phyloP scores from a whole-genome alignment of 2,888 invertebrate genomes.

The Tineola bisselliella region DNA sequence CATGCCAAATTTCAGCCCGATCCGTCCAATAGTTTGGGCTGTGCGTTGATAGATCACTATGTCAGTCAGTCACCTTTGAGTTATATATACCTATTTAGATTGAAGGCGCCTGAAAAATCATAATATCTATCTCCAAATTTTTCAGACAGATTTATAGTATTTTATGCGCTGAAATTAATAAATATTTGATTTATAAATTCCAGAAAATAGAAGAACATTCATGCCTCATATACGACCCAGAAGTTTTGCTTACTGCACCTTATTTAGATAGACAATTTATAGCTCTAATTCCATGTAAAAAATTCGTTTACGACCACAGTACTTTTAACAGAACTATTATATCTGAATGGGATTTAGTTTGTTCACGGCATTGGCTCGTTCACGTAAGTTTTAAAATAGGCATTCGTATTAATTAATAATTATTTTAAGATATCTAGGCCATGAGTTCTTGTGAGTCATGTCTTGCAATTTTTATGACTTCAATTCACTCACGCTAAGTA shows the following conservation, averaged over 20 bases:
- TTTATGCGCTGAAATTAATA: too few species aligned
- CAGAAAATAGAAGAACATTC: conserved; percentile 45
- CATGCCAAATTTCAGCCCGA: too few species aligned
- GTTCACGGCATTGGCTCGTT: conserved; percentile 63
- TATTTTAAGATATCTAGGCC: too few species aligned
- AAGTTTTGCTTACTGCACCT: conserved; percentile 31
- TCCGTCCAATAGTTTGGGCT: too few species aligned
- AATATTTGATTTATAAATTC: conserved; percentile 17
- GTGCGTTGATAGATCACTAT: too few species aligned
- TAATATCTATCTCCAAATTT: too few species aligned
- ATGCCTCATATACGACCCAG: conserved; percentile 54
- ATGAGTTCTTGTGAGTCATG: neutral
- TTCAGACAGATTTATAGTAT: too few species aligned
- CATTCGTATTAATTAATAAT: too few species aligned
- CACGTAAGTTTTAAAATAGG: conserved; percentile 46
- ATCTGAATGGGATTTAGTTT: conserved; percentile 74
- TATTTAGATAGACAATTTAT: conserved; percentile 30
- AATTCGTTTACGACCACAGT: conserved; percentile 64
- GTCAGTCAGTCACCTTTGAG: too few species aligned
- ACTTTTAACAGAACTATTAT: conserved; percentile 71
- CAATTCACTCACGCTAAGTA: neutral
- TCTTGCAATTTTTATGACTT: neutral
- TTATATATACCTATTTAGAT: too few species aligned
- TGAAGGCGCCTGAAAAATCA: too few species aligned
- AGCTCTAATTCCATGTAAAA: conserved; percentile 40